phyloP scores from a whole-genome alignment of 1,140 invertebrate species.

The Drosophila repletoides region DNA sequence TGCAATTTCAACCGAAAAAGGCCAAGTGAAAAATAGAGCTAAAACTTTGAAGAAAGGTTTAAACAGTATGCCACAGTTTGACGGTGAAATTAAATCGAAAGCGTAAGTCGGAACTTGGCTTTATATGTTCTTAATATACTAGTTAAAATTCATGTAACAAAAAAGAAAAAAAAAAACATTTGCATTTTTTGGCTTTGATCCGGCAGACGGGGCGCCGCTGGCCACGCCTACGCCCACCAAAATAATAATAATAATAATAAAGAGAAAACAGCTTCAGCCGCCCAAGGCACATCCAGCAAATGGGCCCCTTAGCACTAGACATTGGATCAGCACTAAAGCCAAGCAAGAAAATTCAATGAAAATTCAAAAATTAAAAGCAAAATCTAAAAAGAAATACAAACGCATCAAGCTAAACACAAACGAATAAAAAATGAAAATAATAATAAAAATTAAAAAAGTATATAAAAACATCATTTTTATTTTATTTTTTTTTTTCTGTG shows the following conservation, averaged over 20 bases:
- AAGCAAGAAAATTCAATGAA: conserved; percentile 8
- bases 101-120: too few relatives aligned
- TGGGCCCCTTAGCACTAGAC: conserved; percentile 31
- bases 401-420: conserved; percentile 2
- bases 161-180: not conserved
- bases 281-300: conserved; percentile 34
- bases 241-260: conserved; percentile 8
- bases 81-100: too few relatives aligned
- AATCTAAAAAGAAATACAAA: not conserved
- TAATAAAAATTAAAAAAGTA: conserved; percentile 16
- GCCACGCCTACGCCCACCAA: conserved; percentile 62
- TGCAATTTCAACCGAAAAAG: not conserved
- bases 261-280: conserved; percentile 23
- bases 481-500: conserved; percentile 60
- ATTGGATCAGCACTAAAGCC: conserved; percentile 42
- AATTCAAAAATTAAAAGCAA: not conserved
- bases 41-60: conserved; percentile 3
- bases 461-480: conserved; percentile 38
- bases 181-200: conserved; percentile 33
- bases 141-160: conserved; percentile 20
- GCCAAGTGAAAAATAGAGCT: not conserved
- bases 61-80: too few relatives aligned
- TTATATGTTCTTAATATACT: conserved; percentile 30
- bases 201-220: conserved; percentile 45
- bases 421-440: not conserved